Evolutionary conservation across 2,797 vertebrate species (phyloP), one percentile per base, ranked within the genome.

Genomic region (Heteromormyrus szaboi): DNA sequence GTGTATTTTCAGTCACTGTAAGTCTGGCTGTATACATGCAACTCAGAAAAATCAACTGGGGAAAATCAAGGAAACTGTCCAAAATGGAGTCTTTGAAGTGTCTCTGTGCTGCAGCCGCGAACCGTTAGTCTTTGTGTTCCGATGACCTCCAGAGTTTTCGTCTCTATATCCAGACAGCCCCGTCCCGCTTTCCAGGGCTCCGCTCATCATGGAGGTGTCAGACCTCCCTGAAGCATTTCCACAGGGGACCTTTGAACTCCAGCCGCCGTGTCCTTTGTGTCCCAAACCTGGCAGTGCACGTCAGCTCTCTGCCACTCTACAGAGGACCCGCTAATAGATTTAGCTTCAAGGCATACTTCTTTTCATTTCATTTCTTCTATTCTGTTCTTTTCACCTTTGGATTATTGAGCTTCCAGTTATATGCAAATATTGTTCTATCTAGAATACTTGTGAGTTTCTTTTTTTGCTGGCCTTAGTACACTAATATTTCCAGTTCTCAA

Each of bases 281-380:
- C 95, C 95, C 93, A 95, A 95, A 96, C 95, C 94, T 93, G 93
- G 94, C 92, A 92, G 92, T 94, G 91, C 93, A 93, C 94, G 93
- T 95, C 94, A 94, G 92, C 94, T 89, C 92, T 92, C 92, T 92
- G 91, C 92, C 91, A 92, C 93, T 93, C 91, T 94, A 93, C 93
- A 93, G 86, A 90, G 94, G 92, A 92, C 93, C 91, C 92, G 92
- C 95, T 96, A 96, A 96, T 96, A 96, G 95, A 95, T 96, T 96
- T 96, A 93, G 96, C 96, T 96, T 94, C 94, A 94, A 96, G 96
- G 96, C 95, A 96, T 95, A 95, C 91, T 93, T 94, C 94, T 94
- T 94, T 93, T 95, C 93, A 95, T 94, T 93, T 93, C 93, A 93
- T 91, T 93, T 92, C 93, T 92, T 90, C 93, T 93, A 92, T 92